Evolutionary conservation across 2,888 invertebrate genomes (phyloP), one percentile per base, ranked within the genome.

Genomic region (Netelia melanura): DNA sequence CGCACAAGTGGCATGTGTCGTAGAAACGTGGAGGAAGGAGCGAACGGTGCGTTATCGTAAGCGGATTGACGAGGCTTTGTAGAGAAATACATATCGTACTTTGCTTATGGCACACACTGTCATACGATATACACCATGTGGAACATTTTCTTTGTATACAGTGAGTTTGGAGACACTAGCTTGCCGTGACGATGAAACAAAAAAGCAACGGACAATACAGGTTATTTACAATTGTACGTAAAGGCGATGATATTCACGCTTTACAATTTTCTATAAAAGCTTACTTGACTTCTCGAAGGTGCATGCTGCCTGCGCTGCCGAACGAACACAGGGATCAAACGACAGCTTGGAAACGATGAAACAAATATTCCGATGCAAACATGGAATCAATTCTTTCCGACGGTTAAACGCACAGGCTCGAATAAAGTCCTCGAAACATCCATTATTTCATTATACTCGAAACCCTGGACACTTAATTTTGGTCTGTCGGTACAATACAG

Each of bases 61-160:
- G 67, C 81, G 52, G 81, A 81, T 81, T 68, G n/a, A 48, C 25
- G n/a, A 61, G 52, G 52, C 81, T 75, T 81, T 62, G 38, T 67
- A 38, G 48, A 30, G 30, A 61, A 75, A 61, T 68, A 74, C 58
- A 44, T 21, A 67, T 65, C 9, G n/a, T 6, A 9, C 17, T 48
- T 48, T 14, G 48, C 48, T 48, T 10, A 48, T 48, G 48, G 48
- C 10, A 48, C 48, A 48, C 2, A 48, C 14, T 14, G 17, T 67
- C 11, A 58, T 67, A 44, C 54, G 38, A 54, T 71, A 38, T 30
- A 23, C 23, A 2, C 11, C 11, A 72, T 48, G 10, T 10, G 48
- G 48, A 10, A 10, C 14, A 48, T 48, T 14, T 48, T 14, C 14
- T 48, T 48, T 48, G 11, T 48, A 48, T 5, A 30, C 0, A 3